phyloP scores from a whole-genome alignment of 92 coral and sea anemone genomes.

The Montipora capitata region DNA sequence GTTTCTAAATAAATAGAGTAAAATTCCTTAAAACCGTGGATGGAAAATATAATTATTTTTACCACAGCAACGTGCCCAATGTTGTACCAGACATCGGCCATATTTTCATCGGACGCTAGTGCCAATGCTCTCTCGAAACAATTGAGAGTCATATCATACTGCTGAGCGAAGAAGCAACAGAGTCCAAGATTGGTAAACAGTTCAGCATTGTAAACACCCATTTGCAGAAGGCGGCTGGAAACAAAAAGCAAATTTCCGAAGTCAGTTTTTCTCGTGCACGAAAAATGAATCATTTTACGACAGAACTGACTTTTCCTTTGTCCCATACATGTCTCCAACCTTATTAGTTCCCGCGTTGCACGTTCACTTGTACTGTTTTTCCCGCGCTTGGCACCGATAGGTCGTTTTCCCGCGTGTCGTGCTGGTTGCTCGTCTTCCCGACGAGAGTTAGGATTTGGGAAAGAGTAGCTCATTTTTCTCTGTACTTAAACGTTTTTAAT shows the following conservation, averaged over 20 bases:
- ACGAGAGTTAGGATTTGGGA: too few species aligned
- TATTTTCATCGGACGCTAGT: constrained; percentile 95
- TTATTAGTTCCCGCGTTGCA: not conserved
- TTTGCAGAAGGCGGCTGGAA: constrained; percentile 93
- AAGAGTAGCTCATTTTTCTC: too few species aligned
- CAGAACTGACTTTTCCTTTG: too few species aligned
- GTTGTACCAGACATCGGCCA: constrained; percentile 99
- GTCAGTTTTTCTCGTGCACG: not conserved
- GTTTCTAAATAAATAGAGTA: too few species aligned
- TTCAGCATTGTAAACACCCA: constrained; percentile 99
- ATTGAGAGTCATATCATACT: constrained; percentile 97
- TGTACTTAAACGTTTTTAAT: too few species aligned
- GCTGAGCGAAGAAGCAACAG: constrained; percentile 98
- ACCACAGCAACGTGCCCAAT: constrained; percentile 99
- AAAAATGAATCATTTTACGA: not conserved
- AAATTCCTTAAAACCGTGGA: not conserved
- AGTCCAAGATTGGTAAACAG: constrained; percentile 96
- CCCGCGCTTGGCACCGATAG: not conserved
- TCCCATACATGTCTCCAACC: too few species aligned
- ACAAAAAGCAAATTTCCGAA: not conserved
- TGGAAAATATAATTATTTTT: not conserved
- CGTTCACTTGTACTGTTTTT: not conserved
- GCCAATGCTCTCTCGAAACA: constrained; percentile 96
- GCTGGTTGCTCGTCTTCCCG: not conserved
- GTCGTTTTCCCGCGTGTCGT: not conserved